Base-by-base conservation (phyloP, 2,888 invertebrate genomes). In the Resseliella maxima region DNA sequence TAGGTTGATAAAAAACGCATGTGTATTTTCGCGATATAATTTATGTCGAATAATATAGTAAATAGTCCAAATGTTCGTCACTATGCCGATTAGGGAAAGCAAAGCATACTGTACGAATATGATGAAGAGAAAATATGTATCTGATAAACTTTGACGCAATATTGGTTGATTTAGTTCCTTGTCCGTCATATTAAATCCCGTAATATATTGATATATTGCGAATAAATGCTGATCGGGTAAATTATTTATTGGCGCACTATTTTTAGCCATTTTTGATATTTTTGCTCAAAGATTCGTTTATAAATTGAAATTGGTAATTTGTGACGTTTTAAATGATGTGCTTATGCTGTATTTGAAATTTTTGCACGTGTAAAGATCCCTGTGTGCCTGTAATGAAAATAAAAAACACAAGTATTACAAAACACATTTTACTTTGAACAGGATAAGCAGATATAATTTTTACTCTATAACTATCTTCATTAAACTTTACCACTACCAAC, bases 1-100 rank as follows among this genome's bases (percentile, higher is more conserved):
- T 88, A 95, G 91, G 90, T 95, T 95, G 87, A 94, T 92, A 83
- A 95, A 91, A 89, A 94, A 94, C 87, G 93, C 92, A 89, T 93
- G 93, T 10, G 94, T 94, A 31, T 93, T 93, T 88, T 95, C 94
- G 87, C 92, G 92, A 90, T 93, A 93, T 12, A 94, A 90, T 87
- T 92, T 91, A 87, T 92, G 90, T 59, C 91, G 91, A 87, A 92
- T 88, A 12, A 93, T 92, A 88, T 93, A 92, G 86, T 92, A 91
- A 54, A 94, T 90, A 89, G 95, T 93, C 50, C 92, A 92, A 0
- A 93, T 88, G 90, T 95, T 95, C 86, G 93, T 91, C 1, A 92
- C 87, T 0, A 93, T 91, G 12, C 95, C 95, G 27, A 92, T 88
- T 87, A 92, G 88, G 0, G 93, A 92, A 64, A 95, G 90, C 0